A percentile compares a stretch with the other conserved stretches of the same genome.
These are phyloP conservation scores for Neostethus bicornis DNA, from an alignment of 2,797 vertebrate species.

Conservation along the genomic window DNA sequence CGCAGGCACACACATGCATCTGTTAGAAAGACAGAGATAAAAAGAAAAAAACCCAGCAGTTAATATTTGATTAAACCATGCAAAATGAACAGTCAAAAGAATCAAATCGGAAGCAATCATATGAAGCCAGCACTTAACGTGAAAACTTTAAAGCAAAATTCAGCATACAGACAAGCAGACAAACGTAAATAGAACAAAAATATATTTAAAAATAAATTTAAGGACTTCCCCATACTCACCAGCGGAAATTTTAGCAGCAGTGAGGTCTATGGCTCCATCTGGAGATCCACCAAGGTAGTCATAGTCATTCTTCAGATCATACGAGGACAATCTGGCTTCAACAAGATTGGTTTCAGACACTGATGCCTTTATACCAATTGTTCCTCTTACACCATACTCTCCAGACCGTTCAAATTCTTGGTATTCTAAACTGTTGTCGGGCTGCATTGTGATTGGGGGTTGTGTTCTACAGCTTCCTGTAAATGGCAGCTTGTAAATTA, in stretches of 20 bases:
- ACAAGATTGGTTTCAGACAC: conserved; percentile 91
- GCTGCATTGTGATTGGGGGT: conserved; percentile 87
- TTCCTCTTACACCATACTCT: conserved; percentile 83
- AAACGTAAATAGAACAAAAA: background rate
- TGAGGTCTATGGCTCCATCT: conserved; percentile 94
- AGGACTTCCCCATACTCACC: conserved; percentile 86
- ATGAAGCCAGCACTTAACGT: background rate
- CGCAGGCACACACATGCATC: conserved; percentile 95
- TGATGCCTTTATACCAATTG: conserved; percentile 89
- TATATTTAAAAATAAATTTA: conserved; percentile 5
- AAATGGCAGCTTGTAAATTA: conserved; percentile 97
- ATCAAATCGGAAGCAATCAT: background rate
- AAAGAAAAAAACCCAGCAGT: conserved; percentile 70
- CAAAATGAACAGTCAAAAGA: conserved; percentile 66
- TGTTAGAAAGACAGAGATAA: conserved; percentile 83
- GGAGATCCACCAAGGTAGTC: conserved; percentile 85
- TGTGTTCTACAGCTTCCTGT: conserved; percentile 91
- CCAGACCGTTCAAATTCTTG: conserved; percentile 86
- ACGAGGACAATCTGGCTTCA: conserved; percentile 87
- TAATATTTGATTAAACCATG: conserved; percentile 70
- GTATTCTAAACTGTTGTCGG: conserved; percentile 89
- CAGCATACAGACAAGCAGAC: background rate
- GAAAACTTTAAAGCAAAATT: background rate
- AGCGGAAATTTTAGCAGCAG: conserved; percentile 89
- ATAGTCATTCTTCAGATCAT: conserved; percentile 90